phyloP scores from a whole-genome alignment of 2,113 vertebrate species.

The Misgurnus mizolepis region DNA sequence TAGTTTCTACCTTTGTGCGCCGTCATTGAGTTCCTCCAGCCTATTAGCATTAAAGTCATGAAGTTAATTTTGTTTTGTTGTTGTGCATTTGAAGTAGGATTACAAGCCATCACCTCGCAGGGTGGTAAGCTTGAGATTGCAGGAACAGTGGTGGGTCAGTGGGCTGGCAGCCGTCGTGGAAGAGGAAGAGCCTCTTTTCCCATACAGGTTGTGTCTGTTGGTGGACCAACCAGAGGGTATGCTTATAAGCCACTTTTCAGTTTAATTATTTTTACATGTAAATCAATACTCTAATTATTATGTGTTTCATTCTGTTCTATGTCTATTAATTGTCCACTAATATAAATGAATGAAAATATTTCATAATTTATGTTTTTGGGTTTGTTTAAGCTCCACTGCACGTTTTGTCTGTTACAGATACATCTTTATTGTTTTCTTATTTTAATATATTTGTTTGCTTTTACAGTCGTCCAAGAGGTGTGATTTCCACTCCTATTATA shows the following conservation, averaged over 20 bases:
- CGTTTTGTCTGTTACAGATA: background rate
- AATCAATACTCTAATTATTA: background rate
- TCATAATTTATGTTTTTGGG: too few species aligned
- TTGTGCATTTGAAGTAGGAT: slow-evolving; percentile 66
- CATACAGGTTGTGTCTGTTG: slow-evolving; percentile 92
- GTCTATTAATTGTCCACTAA: background rate
- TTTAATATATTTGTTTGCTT: background rate
- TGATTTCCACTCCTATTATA: slow-evolving; percentile 93
- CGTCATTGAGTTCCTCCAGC: too few species aligned
- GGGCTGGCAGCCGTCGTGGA: slow-evolving; percentile 87
- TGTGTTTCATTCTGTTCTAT: background rate
- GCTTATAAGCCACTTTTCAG: slow-evolving; percentile 35
- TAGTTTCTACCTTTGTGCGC: too few species aligned
- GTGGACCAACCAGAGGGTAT: slow-evolving; percentile 88
- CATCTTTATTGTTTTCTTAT: background rate
- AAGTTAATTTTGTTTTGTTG: background rate
- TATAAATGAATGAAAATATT: background rate
- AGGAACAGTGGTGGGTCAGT: slow-evolving; percentile 94
- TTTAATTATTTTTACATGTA: background rate
- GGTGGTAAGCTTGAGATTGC: slow-evolving; percentile 97
- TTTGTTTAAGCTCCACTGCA: too few species aligned
- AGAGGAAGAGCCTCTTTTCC: slow-evolving; percentile 87
- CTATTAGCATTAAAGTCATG: background rate
- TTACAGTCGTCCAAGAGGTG: slow-evolving; percentile 85
- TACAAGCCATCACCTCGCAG: slow-evolving; percentile 88